phyloP scores from a whole-genome alignment of 2,888 invertebrate genomes.

The Harpalus rubripes region DNA sequence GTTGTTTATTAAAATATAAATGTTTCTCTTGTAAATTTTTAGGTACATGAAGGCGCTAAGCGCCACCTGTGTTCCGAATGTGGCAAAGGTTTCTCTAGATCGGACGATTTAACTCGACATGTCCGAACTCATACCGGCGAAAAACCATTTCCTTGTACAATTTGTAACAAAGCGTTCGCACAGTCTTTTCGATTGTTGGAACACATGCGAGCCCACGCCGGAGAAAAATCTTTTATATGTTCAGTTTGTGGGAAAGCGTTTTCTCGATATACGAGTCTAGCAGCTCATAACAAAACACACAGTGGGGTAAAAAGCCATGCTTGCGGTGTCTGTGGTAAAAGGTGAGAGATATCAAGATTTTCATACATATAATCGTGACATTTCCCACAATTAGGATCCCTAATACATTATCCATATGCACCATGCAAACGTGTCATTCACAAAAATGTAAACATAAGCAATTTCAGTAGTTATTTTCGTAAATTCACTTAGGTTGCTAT shows the following conservation, averaged over 20 bases:
- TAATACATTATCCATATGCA: too few relatives aligned
- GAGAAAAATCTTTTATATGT: constrained; percentile 76
- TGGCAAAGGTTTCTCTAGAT: constrained; percentile 76
- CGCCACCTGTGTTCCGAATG: constrained; percentile 76
- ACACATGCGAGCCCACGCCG: constrained; percentile 76
- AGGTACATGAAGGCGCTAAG: constrained; percentile 75
- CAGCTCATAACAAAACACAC: constrained; percentile 68
- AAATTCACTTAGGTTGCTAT: too few relatives aligned
- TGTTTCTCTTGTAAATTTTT: constrained; percentile 50
- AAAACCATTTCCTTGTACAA: constrained; percentile 76
- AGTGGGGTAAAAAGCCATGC: constrained; percentile 68
- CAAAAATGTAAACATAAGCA: too few relatives aligned
- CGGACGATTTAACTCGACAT: constrained; percentile 76
- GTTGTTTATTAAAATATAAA: too few relatives aligned
- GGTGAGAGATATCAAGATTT: constrained; percentile 55
- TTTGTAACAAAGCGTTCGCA: constrained; percentile 76
- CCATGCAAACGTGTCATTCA: too few relatives aligned
- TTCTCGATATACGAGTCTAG: constrained; percentile 70
- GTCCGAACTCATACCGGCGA: constrained; percentile 76
- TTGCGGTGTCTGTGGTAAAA: constrained; percentile 68
- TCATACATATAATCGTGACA: too few relatives aligned
- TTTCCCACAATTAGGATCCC: neutral
- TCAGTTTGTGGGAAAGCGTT: constrained; percentile 74
- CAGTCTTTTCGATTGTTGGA: constrained; percentile 75
- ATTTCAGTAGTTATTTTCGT: too few relatives aligned